Percentiles rank a stretch among this genome's conserved stretches.
Evolutionary conservation across 2,888 invertebrate species (phyloP).

Genomic region (Leucania comma): DNA sequence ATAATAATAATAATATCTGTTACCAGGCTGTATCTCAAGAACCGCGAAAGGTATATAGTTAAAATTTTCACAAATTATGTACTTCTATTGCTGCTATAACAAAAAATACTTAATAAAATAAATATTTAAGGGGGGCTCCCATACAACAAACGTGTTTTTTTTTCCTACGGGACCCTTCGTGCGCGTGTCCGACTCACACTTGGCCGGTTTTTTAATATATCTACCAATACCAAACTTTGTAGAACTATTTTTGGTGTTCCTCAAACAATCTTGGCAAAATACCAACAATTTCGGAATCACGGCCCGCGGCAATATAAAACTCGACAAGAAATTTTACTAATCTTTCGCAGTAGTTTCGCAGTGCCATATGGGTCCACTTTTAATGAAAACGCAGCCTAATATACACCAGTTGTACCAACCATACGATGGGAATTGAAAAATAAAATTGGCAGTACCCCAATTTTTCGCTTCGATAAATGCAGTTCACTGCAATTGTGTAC

Average conservation of each 20-base stretch:
- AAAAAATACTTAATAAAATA: too few species aligned
- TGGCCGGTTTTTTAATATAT: not conserved
- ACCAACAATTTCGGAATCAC: slow-evolving; percentile 34
- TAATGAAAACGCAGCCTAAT: slow-evolving; percentile 66
- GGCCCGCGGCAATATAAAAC: slow-evolving; percentile 48
- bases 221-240: not conserved
- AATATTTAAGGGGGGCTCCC: too few species aligned
- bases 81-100: too few species aligned
- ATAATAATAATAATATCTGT: too few species aligned
- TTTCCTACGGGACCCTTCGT: too few species aligned
- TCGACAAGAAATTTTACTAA: slow-evolving; percentile 58
- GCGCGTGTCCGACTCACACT: too few species aligned
- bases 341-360: slow-evolving; percentile 51
- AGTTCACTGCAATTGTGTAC: slow-evolving; percentile 79
- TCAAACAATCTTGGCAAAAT: slow-evolving; percentile 46
- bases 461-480: slow-evolving; percentile 84
- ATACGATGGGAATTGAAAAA: slow-evolving; percentile 79
- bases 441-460: slow-evolving; percentile 86
- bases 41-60: too few species aligned
- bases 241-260: slow-evolving; percentile 7
- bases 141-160: too few species aligned
- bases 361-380: slow-evolving; percentile 59
- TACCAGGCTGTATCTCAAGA: too few species aligned
- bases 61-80: too few species aligned
- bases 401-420: slow-evolving; percentile 57